phyloP scores from a whole-genome alignment of 2,113 vertebrate species.

The Symphodus melops region DNA sequence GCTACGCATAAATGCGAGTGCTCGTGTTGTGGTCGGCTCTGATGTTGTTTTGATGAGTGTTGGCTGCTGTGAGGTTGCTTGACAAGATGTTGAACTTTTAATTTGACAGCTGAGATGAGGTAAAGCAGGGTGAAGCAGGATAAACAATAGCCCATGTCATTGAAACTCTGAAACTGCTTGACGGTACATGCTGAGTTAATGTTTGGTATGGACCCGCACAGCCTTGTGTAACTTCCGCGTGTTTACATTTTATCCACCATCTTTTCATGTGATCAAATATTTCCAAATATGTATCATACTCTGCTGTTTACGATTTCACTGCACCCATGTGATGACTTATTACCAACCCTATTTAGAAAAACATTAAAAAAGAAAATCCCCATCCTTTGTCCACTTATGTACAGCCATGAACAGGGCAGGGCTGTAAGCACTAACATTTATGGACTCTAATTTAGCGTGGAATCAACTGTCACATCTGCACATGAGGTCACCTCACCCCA shows the following conservation, averaged over 20 bases:
- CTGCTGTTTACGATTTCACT: too few species aligned
- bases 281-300: too few species aligned
- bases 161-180: conserved; percentile 22
- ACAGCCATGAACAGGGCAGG: too few species aligned
- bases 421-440: too few species aligned
- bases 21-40: conserved; percentile 12
- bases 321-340: too few species aligned
- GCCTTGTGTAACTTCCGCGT: background rate
- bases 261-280: background rate
- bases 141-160: conserved; percentile 22
- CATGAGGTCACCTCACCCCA: too few species aligned
- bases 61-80: conserved; percentile 29
- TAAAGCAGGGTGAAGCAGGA: conserved; percentile 2
- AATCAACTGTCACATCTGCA: too few species aligned
- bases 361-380: too few species aligned
- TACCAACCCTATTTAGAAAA: too few species aligned
- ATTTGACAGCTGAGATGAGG: conserved; percentile 44
- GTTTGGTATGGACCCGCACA: background rate
- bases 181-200: conserved; percentile 19
- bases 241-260: background rate
- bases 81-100: conserved; percentile 45
- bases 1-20: conserved; percentile 44
- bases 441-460: too few species aligned
- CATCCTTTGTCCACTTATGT: too few species aligned
- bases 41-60: conserved; percentile 49